A percentile compares a stretch with the other conserved stretches of the same genome.
Conservation (phyloP, 2,113 vertebrate genomes). For the Excalfactoria chinensis region DNA sequence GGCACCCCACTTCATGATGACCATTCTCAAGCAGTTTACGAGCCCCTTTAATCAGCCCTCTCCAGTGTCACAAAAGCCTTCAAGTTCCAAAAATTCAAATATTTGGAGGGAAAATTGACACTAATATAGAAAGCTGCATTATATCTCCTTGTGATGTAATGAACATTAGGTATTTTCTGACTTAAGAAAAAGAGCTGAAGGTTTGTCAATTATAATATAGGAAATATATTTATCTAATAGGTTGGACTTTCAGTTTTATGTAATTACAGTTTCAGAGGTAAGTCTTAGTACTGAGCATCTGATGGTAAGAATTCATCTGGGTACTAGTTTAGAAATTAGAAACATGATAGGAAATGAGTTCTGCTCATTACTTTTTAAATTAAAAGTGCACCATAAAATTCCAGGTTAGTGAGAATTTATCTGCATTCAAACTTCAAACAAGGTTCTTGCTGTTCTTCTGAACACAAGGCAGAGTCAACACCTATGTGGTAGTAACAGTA, state of each 20-base stretch:
- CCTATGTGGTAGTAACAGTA: neutral
- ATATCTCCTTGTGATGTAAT: neutral
- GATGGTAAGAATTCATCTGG: neutral
- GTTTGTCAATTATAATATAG: neutral
- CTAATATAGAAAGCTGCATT: neutral
- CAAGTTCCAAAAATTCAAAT: neutral
- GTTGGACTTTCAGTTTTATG: neutral
- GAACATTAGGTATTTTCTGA: neutral
- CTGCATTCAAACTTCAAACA: neutral
- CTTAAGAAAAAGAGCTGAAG: neutral
- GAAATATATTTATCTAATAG: neutral
- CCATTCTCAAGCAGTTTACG: neutral
- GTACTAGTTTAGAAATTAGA: neutral
- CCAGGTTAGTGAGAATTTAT: neutral
- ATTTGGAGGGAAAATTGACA: neutral
- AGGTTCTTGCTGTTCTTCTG: neutral
- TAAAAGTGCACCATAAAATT: neutral
- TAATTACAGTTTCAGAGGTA: neutral
- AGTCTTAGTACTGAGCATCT: neutral
- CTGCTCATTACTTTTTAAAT: neutral
- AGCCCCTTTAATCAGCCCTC: neutral
- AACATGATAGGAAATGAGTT: neutral
- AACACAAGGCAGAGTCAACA: neutral
- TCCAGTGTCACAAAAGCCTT: neutral
- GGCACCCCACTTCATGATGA: neutral